Percentiles rank a stretch among this genome's conserved stretches.
These are phyloP conservation scores for Geophilus truncorum DNA, from an alignment of 2,888 invertebrate genomes.

Conservation along the genomic window DNA sequence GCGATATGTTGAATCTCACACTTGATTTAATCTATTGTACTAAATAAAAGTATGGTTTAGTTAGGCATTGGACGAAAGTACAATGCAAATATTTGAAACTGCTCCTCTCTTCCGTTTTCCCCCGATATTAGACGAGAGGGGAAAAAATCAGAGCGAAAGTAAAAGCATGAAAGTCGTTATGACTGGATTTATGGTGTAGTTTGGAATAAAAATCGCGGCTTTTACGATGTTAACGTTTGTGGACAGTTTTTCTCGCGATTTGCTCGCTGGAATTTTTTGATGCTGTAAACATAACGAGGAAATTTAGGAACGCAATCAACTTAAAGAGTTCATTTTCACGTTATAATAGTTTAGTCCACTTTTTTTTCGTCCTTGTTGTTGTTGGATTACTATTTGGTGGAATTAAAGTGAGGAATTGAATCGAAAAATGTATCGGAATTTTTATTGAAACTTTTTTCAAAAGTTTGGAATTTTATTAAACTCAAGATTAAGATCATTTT, in stretches of 20 bases:
- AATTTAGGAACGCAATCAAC: neutral
- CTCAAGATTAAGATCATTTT: no score
- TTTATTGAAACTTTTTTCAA: no score
- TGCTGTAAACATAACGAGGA: neutral
- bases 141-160: neutral
- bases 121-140: neutral
- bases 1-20: neutral
- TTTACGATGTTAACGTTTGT: conserved; percentile 17
- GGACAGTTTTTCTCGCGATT: conserved; percentile 11
- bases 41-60: neutral
- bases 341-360: neutral
- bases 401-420: neutral
- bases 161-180: conserved; percentile 1
- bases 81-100: conserved; percentile 7
- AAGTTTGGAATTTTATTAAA: no score
- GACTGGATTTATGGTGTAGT: conserved; percentile 6
- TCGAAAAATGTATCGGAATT: neutral
- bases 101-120: neutral
- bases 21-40: neutral
- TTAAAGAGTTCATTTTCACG: neutral
- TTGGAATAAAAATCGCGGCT: conserved; percentile 4
- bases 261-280: neutral
- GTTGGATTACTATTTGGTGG: neutral
- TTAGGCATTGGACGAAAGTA: neutral
- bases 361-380: no score